These are phyloP conservation scores for Bufo gargarizans DNA, from an alignment of 2,113 vertebrate species.

Conservation along the genomic window DNA sequence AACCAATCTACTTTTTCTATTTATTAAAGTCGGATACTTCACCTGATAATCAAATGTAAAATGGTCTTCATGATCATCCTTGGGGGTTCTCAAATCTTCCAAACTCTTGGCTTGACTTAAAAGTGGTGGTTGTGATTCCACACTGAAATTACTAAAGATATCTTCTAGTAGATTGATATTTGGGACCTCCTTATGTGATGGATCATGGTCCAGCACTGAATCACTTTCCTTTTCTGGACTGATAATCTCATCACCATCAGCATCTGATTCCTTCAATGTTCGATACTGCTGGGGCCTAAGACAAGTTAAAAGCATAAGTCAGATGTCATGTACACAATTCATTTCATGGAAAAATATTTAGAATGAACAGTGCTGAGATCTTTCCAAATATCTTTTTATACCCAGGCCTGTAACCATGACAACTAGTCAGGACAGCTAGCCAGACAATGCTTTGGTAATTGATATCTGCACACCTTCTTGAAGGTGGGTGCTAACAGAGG, in stretches of 20 bases:
- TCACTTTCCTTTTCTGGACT: constrained; percentile 61
- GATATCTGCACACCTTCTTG: too few species aligned
- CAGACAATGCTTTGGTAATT: too few species aligned
- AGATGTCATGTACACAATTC: neutral
- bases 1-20: neutral
- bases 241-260: constrained; percentile 72
- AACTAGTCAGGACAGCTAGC: too few species aligned
- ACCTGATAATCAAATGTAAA: constrained; percentile 89
- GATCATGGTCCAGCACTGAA: constrained; percentile 66
- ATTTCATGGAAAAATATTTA: neutral
- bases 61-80: constrained; percentile 74
- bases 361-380: too few species aligned
- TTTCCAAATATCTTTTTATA: too few species aligned
- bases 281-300: constrained; percentile 89
- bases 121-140: constrained; percentile 74
- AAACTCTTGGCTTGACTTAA: constrained; percentile 87
- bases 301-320: neutral
- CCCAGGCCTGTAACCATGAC: too few species aligned
- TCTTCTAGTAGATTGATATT: constrained; percentile 85
- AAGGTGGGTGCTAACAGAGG: too few species aligned
- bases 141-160: constrained; percentile 80
- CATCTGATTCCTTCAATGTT: constrained; percentile 87
- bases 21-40: neutral
- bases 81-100: constrained; percentile 84
- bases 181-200: constrained; percentile 71